Evolutionary conservation across 1,140 invertebrate species (phyloP).

Genomic region (Eriocheir sinensis): DNA sequence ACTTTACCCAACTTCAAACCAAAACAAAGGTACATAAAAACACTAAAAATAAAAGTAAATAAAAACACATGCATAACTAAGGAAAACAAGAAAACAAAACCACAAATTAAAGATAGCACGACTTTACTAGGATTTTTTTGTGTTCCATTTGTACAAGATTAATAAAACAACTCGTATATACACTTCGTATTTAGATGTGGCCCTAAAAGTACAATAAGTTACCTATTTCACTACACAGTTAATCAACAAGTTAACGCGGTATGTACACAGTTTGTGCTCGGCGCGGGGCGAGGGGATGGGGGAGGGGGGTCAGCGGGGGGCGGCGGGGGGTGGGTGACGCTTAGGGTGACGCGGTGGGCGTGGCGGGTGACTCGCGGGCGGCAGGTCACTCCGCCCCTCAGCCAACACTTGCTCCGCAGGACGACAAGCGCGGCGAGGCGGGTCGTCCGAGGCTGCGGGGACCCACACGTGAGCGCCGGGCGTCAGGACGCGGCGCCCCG

Average conservation of each 20-base stretch:
- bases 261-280: constrained; percentile 73
- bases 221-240: constrained; percentile 77
- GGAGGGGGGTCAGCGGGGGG: neutral
- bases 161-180: constrained; percentile 69
- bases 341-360: neutral
- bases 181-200: constrained; percentile 54
- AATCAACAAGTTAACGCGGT: constrained; percentile 67
- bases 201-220: constrained; percentile 70
- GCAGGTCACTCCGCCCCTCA: neutral
- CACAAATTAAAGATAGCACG: constrained; percentile 44
- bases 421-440: neutral
- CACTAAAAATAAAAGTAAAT: neutral
- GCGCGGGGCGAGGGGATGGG: neutral
- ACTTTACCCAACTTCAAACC: no score
- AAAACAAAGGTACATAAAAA: neutral
- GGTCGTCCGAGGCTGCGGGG: neutral
- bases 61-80: neutral
- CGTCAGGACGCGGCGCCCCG: neutral
- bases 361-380: neutral
- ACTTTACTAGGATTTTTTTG: constrained; percentile 72
- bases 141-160: constrained; percentile 72
- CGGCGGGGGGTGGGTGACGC: neutral
- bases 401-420: neutral
- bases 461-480: neutral
- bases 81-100: constrained; percentile 17